phyloP scores from a whole-genome alignment of 1,140 invertebrate species.

The Fragariocoptes setiger region DNA sequence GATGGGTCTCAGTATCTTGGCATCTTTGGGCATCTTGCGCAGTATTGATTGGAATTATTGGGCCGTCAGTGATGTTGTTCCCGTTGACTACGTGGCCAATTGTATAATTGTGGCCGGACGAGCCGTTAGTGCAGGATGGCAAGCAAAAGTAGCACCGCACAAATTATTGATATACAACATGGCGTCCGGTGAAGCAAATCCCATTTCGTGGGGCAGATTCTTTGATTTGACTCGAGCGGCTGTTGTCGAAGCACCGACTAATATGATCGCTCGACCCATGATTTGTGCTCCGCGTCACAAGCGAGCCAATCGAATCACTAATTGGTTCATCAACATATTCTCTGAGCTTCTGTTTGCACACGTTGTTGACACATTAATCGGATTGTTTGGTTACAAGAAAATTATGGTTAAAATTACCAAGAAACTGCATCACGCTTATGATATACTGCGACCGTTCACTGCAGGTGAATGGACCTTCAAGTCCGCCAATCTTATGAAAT shows the following conservation, averaged over 20 bases:
- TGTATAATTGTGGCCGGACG: conserved; percentile 22
- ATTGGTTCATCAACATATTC: background rate
- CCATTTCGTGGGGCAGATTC: conserved; percentile 69
- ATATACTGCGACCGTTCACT: conserved; percentile 40
- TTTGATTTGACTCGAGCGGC: too few species aligned
- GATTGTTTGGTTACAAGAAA: conserved; percentile 31
- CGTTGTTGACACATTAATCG: conserved; percentile 35
- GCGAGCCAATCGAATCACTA: background rate
- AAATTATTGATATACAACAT: conserved; percentile 49
- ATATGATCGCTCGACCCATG: too few species aligned
- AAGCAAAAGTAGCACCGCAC: too few species aligned
- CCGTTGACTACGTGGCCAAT: conserved; percentile 69
- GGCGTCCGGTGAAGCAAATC: conserved; percentile 53
- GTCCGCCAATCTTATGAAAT: conserved; percentile 31
- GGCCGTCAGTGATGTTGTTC: conserved; percentile 63
- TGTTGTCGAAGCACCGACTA: too few species aligned
- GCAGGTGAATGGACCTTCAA: conserved; percentile 45
- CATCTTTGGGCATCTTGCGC: conserved; percentile 48
- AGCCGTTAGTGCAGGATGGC: too few species aligned
- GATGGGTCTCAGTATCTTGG: conserved; percentile 75
- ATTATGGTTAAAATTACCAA: conserved; percentile 26
- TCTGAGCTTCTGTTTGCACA: conserved; percentile 30
- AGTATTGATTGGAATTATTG: conserved; percentile 37
- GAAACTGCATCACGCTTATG: conserved; percentile 37
- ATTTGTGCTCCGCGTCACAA: background rate